Evolutionary conservation across 2,113 vertebrate genomes (phyloP).

Genomic region (Rhipidura dahli): DNA sequence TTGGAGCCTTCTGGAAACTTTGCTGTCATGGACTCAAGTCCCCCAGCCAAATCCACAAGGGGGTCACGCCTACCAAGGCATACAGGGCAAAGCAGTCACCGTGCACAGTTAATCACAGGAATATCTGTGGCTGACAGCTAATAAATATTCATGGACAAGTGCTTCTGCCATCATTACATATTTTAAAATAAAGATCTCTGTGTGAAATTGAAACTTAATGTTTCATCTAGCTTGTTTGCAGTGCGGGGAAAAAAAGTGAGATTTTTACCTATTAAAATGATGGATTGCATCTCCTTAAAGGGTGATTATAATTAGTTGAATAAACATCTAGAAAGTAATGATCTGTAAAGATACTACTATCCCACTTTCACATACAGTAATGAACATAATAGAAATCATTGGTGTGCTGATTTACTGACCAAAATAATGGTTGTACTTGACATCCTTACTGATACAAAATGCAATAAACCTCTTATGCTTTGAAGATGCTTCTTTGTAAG

Average conservation of each 20-base stretch:
- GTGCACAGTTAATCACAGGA: not conserved
- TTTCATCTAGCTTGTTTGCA: not conserved
- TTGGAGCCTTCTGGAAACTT: not conserved
- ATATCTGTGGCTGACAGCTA: not conserved
- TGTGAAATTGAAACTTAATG: not conserved
- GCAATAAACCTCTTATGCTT: not conserved
- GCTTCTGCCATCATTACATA: not conserved
- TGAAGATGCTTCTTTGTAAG: not conserved
- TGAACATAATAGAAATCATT: not conserved
- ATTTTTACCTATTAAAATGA: slow-evolving; percentile 1
- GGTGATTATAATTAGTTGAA: slow-evolving; percentile 36
- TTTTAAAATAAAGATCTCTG: not conserved
- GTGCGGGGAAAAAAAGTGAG: not conserved
- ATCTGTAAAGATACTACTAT: not conserved
- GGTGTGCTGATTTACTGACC: not conserved
- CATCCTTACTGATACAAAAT: not conserved
- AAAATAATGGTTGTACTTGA: not conserved
- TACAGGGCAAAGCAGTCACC: not conserved
- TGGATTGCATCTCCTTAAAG: not conserved
- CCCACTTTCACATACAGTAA: not conserved
- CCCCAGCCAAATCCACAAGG: not conserved
- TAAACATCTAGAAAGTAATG: slow-evolving; percentile 32
- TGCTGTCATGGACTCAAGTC: not conserved
- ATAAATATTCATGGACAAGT: not conserved
- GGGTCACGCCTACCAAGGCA: not conserved